Percentiles rank a stretch among this genome's conserved stretches.
These are phyloP conservation scores for Andrena hattorfiana DNA, from an alignment of 2,888 invertebrate genomes.

Conservation along the genomic window DNA sequence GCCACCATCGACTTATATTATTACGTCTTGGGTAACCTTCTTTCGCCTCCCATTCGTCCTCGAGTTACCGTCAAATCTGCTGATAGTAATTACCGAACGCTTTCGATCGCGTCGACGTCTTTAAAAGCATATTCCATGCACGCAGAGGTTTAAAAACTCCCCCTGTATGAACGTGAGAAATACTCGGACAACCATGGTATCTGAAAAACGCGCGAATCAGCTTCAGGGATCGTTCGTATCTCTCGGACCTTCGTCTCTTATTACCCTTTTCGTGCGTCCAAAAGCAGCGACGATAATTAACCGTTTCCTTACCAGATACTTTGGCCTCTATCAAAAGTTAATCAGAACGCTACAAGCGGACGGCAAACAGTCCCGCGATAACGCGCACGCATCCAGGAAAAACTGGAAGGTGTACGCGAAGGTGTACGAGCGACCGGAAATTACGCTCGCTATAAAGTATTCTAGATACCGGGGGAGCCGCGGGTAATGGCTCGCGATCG, in stretches of 20 bases:
- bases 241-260: not conserved
- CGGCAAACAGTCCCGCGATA: slow-evolving; percentile 36
- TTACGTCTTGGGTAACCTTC: slow-evolving; percentile 17
- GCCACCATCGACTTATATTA: slow-evolving; percentile 45
- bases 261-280: not conserved
- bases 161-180: no score
- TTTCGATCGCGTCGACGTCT: not conserved
- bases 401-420: slow-evolving; percentile 28
- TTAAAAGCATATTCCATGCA: no score
- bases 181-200: no score
- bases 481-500: slow-evolving; percentile 55
- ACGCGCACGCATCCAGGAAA: slow-evolving; percentile 43
- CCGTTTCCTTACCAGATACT: not conserved
- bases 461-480: slow-evolving; percentile 41
- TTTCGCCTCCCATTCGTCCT: slow-evolving; percentile 19
- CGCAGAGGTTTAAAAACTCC: no score
- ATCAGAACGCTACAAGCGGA: slow-evolving; percentile 10
- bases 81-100: not conserved
- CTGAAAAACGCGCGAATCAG: not conserved
- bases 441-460: slow-evolving; percentile 51
- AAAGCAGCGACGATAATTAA: slow-evolving; percentile 4
- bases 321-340: not conserved
- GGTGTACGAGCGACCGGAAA: slow-evolving; percentile 50
- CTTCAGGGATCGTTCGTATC: not conserved
- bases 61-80: not conserved